phyloP scores from a whole-genome alignment of 2,888 invertebrate species.

The Candidula unifasciata region DNA sequence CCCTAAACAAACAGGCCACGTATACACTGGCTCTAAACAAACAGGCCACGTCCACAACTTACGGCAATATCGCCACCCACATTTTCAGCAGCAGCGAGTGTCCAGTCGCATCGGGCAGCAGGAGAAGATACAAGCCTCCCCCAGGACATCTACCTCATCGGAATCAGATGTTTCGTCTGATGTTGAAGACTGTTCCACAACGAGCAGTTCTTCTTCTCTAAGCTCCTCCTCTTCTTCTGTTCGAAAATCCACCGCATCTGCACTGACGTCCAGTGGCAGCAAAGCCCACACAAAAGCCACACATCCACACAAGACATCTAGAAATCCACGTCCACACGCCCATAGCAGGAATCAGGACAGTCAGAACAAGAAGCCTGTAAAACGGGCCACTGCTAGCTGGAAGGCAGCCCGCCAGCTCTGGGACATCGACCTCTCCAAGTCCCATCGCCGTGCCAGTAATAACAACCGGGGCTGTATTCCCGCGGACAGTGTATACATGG shows the following conservation, averaged over 20 bases:
- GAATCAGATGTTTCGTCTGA: constrained; percentile 42
- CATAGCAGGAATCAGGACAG: not conserved
- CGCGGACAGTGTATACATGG: constrained; percentile 71
- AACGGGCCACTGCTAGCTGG: constrained; percentile 42
- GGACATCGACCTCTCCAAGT: constrained; percentile 66
- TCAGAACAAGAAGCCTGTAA: constrained; percentile 5
- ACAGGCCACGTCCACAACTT: not conserved
- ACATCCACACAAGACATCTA: not conserved
- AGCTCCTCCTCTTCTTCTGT: constrained; percentile 21
- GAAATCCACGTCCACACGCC: not conserved
- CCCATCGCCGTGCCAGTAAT: constrained; percentile 53
- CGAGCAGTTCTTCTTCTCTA: constrained; percentile 30
- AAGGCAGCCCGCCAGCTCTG: constrained; percentile 60
- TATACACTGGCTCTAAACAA: not conserved
- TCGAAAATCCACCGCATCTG: constrained; percentile 17
- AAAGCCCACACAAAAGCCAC: not conserved
- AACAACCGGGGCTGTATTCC: constrained; percentile 50
- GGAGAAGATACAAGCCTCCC: constrained; percentile 7
- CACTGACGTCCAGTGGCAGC: constrained; percentile 10
- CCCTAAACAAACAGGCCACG: not conserved
- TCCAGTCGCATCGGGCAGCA: not conserved
- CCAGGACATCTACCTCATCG: constrained; percentile 15
- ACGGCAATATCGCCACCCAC: not conserved
- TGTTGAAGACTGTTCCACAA: constrained; percentile 38
- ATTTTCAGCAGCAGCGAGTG: constrained; percentile 11